Conservation (phyloP, 1,140 invertebrate genomes). For the Drosophila saltans region DNA sequence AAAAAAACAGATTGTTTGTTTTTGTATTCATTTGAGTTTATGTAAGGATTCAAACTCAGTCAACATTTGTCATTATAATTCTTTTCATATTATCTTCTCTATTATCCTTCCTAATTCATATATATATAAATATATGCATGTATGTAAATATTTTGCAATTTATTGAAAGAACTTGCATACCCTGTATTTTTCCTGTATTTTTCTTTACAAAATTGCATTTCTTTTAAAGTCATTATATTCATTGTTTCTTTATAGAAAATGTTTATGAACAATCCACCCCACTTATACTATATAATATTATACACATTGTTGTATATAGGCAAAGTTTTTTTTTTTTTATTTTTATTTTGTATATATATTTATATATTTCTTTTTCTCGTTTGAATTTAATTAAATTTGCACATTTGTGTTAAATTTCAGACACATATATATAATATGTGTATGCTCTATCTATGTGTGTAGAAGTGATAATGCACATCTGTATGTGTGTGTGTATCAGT, state of each 20-base stretch:
- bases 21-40: no score
- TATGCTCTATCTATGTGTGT: neutral
- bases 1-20: no score
- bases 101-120: no score
- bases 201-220: no score
- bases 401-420: slow-evolving; percentile 79
- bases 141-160: no score
- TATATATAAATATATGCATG: no score
- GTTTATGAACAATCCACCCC: neutral
- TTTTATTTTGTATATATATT: slow-evolving; percentile 29
- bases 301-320: slow-evolving; percentile 34
- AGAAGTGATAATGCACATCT: slow-evolving; percentile 1
- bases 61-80: no score
- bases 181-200: no score
- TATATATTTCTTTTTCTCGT: slow-evolving; percentile 78
- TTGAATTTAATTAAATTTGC: slow-evolving; percentile 81
- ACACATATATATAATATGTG: slow-evolving; percentile 51
- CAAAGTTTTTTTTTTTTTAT: slow-evolving; percentile 49
- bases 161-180: no score
- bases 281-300: neutral
- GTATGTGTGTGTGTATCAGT: slow-evolving; percentile 22
- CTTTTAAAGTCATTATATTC: neutral
- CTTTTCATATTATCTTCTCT: no score
- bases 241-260: neutral
- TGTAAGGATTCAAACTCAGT: no score